These are phyloP conservation scores for Aegithalos caudatus DNA, from an alignment of 2,113 vertebrate genomes.

Conservation along the genomic window DNA sequence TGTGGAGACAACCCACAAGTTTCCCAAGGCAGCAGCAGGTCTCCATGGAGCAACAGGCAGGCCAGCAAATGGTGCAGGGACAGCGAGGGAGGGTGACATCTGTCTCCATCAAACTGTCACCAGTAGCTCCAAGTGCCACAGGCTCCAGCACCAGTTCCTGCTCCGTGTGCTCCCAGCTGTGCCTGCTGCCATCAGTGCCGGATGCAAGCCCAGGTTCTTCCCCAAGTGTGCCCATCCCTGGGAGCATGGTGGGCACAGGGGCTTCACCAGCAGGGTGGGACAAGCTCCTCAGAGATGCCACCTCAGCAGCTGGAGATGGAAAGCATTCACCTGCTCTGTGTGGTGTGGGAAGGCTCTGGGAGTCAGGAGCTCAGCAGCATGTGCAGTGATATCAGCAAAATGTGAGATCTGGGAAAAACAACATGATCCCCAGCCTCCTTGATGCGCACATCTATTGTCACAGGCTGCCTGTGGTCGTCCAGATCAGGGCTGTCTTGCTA, in stretches of 20 bases:
- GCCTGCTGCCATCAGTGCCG: not conserved
- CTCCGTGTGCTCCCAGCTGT: not conserved
- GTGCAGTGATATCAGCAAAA: accelerated
- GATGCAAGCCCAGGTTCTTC: not conserved
- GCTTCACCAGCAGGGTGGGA: not conserved
- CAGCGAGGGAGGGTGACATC: not conserved
- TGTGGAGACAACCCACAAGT: not conserved
- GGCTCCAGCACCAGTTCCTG: not conserved
- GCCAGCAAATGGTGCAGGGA: not conserved
- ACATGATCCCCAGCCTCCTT: too few species aligned
- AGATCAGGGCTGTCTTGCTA: accelerated
- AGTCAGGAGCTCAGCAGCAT: accelerated
- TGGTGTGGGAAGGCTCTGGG: not conserved
- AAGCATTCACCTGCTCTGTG: accelerated
- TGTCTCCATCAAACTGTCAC: constrained; percentile 1
- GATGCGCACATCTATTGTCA: not conserved
- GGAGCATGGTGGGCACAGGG: accelerated
- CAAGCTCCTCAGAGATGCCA: accelerated
- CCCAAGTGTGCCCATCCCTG: accelerated
- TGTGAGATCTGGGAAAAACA: not conserved
- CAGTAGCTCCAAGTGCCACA: not conserved
- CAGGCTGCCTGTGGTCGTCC: not conserved
- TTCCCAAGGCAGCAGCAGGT: not conserved
- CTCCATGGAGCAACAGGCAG: not conserved
- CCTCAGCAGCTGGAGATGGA: not conserved